phyloP scores from a whole-genome alignment of 2,113 vertebrate genomes.

The Puntigrus tetrazona region DNA sequence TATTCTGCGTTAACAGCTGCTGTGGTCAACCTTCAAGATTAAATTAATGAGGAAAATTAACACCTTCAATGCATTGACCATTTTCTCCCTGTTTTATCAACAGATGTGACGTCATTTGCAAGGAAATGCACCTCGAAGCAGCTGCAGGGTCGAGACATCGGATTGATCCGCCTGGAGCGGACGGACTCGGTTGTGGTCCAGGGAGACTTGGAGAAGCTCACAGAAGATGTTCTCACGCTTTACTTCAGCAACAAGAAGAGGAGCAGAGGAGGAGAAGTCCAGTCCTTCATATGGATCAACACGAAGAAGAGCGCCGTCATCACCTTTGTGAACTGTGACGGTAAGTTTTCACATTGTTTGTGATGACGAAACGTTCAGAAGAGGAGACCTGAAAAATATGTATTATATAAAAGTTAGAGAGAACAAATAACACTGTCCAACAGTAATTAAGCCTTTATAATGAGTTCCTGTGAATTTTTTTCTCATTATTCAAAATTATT shows the following conservation, averaged over 20 bases:
- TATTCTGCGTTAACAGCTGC: background rate
- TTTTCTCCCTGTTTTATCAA: background rate
- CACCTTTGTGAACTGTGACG: slow-evolving; percentile 56
- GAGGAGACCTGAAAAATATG: background rate
- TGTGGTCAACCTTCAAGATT: background rate
- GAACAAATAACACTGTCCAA: background rate
- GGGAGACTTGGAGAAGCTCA: slow-evolving; percentile 54
- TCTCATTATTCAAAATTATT: background rate
- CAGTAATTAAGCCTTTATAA: background rate
- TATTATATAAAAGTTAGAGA: background rate
- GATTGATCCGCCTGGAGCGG: slow-evolving; percentile 44
- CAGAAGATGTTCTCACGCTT: slow-evolving; percentile 50
- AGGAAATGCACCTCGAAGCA: slow-evolving; percentile 56
- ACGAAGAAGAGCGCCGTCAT: slow-evolving; percentile 48
- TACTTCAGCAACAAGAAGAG: slow-evolving; percentile 61
- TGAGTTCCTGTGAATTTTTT: background rate
- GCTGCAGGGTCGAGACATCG: slow-evolving; percentile 57
- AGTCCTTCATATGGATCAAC: slow-evolving; percentile 45
- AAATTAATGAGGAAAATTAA: background rate
- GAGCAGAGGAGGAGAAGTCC: slow-evolving; percentile 59
- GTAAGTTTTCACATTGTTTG: slow-evolving; percentile 39
- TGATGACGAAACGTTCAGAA: background rate
- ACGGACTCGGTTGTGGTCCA: slow-evolving; percentile 60
- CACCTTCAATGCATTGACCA: background rate
- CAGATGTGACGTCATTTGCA: slow-evolving; percentile 59